These are phyloP conservation scores for Muschampia plurimacula DNA, from an alignment of 2,888 invertebrate species.

Conservation along the genomic window DNA sequence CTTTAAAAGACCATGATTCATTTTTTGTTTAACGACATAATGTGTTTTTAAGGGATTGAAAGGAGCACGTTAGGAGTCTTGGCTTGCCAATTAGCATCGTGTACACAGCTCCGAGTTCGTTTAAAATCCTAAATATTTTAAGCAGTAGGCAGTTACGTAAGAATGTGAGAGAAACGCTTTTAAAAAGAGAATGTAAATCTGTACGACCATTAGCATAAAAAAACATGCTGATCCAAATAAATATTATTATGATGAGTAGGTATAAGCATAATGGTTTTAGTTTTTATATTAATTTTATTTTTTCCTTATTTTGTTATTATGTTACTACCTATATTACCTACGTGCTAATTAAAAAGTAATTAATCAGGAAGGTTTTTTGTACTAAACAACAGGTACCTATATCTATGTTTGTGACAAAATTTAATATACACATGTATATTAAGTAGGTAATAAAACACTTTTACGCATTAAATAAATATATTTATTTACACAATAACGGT, in stretches of 20 bases:
- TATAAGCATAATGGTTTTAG: constrained; percentile 6
- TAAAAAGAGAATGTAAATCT: constrained; percentile 59
- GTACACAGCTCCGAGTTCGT: constrained; percentile 47
- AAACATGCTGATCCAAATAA: constrained; percentile 24
- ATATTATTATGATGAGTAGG: constrained; percentile 8
- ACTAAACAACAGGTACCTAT: too few relatives aligned
- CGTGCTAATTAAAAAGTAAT: neutral
- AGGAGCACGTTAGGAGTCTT: constrained; percentile 56
- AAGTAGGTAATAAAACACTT: constrained; percentile 18
- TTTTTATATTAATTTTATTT: neutral
- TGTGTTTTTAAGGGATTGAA: constrained; percentile 74
- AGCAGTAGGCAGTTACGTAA: constrained; percentile 49
- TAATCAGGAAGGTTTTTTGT: neutral
- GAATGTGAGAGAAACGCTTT: constrained; percentile 58
- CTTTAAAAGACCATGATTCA: constrained; percentile 45
- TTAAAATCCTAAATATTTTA: constrained; percentile 51
- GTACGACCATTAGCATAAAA: constrained; percentile 54
- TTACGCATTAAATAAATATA: constrained; percentile 83
- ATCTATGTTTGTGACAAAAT: too few relatives aligned
- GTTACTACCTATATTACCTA: neutral
- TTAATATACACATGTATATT: neutral
- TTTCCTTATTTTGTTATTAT: neutral
- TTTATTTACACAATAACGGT: constrained; percentile 83
- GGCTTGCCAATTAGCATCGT: constrained; percentile 67
- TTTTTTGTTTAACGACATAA: constrained; percentile 67